Percentiles rank a stretch among this genome's conserved stretches.
Conservation (phyloP, 1,140 invertebrate genomes). For the Belonocnema kinseyi region DNA sequence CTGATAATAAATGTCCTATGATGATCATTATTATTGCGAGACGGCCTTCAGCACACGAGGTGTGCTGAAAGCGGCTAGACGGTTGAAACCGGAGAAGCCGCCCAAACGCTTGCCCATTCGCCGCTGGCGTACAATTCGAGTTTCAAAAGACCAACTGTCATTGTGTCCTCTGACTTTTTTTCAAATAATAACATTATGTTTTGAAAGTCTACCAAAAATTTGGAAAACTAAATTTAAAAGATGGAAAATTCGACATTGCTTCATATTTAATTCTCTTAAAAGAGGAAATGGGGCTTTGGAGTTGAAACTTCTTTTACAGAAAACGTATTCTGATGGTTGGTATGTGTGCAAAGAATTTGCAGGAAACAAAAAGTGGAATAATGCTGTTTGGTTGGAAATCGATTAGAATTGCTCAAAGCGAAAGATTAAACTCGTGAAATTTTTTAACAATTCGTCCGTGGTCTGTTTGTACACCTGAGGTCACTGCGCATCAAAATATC, state of each 20-base stretch:
- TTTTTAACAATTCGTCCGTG: constrained; percentile 66
- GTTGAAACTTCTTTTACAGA: not conserved
- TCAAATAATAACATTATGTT: constrained; percentile 48
- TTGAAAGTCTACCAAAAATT: not conserved
- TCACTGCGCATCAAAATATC: constrained; percentile 41
- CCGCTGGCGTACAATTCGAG: constrained; percentile 69
- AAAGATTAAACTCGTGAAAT: constrained; percentile 69
- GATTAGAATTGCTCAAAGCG: constrained; percentile 61
- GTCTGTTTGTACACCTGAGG: constrained; percentile 74
- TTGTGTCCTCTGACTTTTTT: constrained; percentile 47
- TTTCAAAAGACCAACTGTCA: constrained; percentile 68
- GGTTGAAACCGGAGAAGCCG: constrained; percentile 74
- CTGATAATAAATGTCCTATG: constrained; percentile 29
- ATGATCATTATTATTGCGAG: constrained; percentile 47
- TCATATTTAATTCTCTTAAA: too few relatives aligned
- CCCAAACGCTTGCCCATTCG: constrained; percentile 70
- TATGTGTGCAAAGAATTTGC: not conserved
- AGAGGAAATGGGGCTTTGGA: too few relatives aligned
- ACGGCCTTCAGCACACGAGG: constrained; percentile 52
- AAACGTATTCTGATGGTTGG: not conserved
- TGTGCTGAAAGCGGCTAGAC: constrained; percentile 73
- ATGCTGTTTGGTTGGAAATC: constrained; percentile 12
- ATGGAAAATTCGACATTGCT: too few relatives aligned
- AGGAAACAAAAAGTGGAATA: constrained; percentile 24
- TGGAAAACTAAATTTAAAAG: too few relatives aligned